Evolutionary conservation across 1,140 invertebrate genomes (phyloP).

Genomic region (Heliconius nattereri): DNA sequence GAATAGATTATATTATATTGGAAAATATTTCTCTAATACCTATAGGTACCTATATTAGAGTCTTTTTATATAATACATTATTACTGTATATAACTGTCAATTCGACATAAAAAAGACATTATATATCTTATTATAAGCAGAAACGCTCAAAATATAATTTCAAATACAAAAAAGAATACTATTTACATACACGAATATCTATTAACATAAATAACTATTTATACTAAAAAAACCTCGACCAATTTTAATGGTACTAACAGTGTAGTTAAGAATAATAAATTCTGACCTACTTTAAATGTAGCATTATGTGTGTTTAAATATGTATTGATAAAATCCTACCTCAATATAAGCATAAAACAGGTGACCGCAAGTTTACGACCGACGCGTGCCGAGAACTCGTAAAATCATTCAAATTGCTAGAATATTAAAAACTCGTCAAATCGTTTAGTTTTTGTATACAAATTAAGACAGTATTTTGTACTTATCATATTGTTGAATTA

Average conservation of each 20-base stretch:
- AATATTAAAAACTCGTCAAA: slow-evolving; percentile 47
- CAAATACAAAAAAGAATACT: neutral
- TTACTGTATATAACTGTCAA: neutral
- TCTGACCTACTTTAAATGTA: slow-evolving; percentile 3
- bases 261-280: neutral
- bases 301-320: slow-evolving; percentile 24
- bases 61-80: neutral
- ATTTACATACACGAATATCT: neutral
- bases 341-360: slow-evolving; percentile 61
- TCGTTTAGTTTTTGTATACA: slow-evolving; percentile 42
- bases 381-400: slow-evolving; percentile 59
- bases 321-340: slow-evolving; percentile 31
- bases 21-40: neutral
- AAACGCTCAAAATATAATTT: neutral
- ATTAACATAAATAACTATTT: neutral
- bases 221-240: neutral
- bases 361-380: slow-evolving; percentile 70
- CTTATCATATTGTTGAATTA: slow-evolving; percentile 4
- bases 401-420: slow-evolving; percentile 60
- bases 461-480: slow-evolving; percentile 16
- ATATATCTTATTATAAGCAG: neutral
- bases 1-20: neutral
- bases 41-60: too few relatives aligned
- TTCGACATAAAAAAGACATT: neutral
- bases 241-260: neutral